Conservation (phyloP, 2,113 vertebrate genomes). For the Nannobrachium achirus region DNA sequence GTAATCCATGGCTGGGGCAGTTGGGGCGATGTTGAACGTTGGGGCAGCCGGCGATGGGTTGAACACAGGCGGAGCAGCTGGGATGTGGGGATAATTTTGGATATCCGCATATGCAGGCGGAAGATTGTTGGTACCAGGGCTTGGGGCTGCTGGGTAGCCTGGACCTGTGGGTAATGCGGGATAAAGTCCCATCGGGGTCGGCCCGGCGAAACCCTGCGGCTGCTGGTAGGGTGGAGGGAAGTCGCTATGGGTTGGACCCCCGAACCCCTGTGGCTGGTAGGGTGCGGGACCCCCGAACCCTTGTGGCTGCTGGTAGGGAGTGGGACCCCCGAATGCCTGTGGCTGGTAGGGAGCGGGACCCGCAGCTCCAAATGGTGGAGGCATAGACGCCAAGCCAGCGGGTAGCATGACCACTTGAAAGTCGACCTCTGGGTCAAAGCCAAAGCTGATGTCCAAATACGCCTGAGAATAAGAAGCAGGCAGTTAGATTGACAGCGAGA, state of each 20-base stretch:
- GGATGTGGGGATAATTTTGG: not conserved
- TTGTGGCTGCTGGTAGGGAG: too few relatives aligned
- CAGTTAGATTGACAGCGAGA: too few relatives aligned
- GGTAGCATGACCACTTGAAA: conserved; percentile 65
- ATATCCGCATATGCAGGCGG: too few relatives aligned
- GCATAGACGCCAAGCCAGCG: not conserved
- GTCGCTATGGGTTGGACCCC: conserved; percentile 15
- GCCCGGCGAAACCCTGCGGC: too few relatives aligned
- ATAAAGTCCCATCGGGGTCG: not conserved
- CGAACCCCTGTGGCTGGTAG: conserved; percentile 2
- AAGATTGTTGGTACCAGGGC: conserved; percentile 15
- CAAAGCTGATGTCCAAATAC: conserved; percentile 72
- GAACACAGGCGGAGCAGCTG: not conserved
- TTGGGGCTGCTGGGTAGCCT: conserved; percentile 16
- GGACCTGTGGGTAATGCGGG: conserved; percentile 2
- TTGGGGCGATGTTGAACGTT: conserved; percentile 3
- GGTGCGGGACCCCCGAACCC: not conserved
- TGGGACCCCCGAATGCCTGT: not conserved
- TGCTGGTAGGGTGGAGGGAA: too few relatives aligned
- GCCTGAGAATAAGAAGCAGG: conserved; percentile 51
- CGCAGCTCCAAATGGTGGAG: not conserved
- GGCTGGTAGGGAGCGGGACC: conserved; percentile 11
- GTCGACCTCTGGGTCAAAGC: conserved; percentile 54
- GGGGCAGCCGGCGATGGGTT: conserved; percentile 8
- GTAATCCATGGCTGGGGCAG: conserved; percentile 28